Evolutionary conservation across 2,113 vertebrate genomes (phyloP), one percentile per base, ranked within the genome.

Genomic region (Microtus richardsoni): DNA sequence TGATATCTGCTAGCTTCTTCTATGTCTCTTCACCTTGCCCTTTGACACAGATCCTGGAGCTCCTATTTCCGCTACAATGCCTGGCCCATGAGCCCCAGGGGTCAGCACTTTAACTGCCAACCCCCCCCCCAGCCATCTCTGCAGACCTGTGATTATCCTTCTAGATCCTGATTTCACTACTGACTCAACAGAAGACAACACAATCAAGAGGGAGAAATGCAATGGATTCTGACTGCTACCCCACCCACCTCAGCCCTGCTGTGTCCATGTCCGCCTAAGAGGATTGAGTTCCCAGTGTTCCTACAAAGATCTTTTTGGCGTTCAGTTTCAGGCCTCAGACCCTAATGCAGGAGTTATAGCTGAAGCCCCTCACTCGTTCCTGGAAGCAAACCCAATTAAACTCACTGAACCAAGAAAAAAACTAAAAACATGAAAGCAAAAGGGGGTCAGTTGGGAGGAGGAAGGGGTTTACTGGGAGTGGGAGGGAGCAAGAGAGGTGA

Each of bases 141-240:
- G 24, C 39, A 84, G 82, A 4, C 8, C 58, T 41, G 36, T 19
- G 26, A 9, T 28, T 41, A 44, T 74, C 62, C 66, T 79, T 33
- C 83, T 78, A 39, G 47, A 74, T 70, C 91, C 82, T 83, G 36
- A 80, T 62, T 94, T 84, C 91, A 71, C 54, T 74, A 26, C n/a
- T 78, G 73, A 78, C 66, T 21, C 19, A 64, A n/a, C 75, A 73
- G 68, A 93, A 74, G 41, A 84, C 14, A 58, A 87, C n/a, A 36
- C 26, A 13, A 71, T 62, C 60, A 7, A n/a, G 19, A 91, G 39
- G 41, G 66, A 94, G 33, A 94, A 60, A 70, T 41, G 71, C 3
- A 47, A 10, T 41, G 41, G 33, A 52, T 86, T 86, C n/a, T 91
- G 68, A 92, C 5, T 16, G 4, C 62, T 47, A 16, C 4, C 5